Conservation (phyloP, 2,113 vertebrate genomes). For the Marcusenius ussheri region DNA sequence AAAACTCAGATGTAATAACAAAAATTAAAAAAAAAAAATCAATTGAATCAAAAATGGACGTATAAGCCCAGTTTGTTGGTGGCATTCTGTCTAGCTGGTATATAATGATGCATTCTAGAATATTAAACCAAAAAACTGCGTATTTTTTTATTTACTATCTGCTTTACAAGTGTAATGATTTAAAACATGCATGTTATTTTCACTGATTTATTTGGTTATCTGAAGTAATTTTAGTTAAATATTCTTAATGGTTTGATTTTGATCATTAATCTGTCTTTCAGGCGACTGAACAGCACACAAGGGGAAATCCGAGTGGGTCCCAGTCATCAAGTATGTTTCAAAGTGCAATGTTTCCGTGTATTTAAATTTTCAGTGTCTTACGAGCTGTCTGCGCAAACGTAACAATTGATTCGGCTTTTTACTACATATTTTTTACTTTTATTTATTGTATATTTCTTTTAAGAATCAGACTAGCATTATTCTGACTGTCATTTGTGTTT, state of each 20-base stretch:
- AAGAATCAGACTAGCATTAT: not conserved
- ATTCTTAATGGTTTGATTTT: slow-evolving; percentile 20
- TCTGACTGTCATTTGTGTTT: not conserved
- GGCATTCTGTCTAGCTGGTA: not conserved
- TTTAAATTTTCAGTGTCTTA: not conserved
- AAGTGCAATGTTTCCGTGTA: not conserved
- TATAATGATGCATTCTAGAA: not conserved
- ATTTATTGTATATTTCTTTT: not conserved
- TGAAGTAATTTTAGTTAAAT: not conserved
- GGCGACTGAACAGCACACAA: slow-evolving; percentile 97
- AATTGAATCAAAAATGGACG: not conserved
- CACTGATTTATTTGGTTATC: not conserved
- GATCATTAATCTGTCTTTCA: slow-evolving; percentile 51
- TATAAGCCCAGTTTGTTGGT: not conserved
- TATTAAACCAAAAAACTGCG: not conserved
- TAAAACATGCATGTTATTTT: not conserved
- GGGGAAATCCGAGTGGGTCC: slow-evolving; percentile 97
- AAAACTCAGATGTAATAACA: not conserved
- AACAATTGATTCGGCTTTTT: not conserved
- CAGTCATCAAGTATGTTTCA: slow-evolving; percentile 85
- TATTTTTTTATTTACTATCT: not conserved
- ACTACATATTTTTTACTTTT: not conserved
- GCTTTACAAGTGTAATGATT: not conserved
- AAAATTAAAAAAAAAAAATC: not conserved
- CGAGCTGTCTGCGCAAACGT: not conserved